These are phyloP conservation scores for Lacerta viridis DNA, from an alignment of 2,797 vertebrate species.

Conservation along the genomic window DNA sequence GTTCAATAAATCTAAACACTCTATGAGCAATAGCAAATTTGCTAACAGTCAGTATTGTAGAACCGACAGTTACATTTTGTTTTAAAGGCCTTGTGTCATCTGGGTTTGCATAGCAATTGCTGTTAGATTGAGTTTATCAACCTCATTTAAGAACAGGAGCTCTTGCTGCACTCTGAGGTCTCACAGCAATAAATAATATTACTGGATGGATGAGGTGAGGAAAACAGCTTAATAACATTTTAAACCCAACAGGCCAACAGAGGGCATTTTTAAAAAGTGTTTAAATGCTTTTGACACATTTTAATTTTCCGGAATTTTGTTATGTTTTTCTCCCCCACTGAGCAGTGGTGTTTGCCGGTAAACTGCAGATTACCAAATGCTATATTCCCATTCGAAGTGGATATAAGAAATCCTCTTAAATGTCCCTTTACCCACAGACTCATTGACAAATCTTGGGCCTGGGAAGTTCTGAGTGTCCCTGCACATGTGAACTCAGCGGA, in stretches of 20 bases:
- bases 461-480: not conserved
- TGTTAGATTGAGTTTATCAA: conserved; percentile 24
- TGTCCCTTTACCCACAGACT: not conserved
- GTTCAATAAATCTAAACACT: not conserved
- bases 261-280: not conserved
- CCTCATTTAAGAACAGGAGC: conserved; percentile 10
- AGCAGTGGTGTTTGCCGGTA: not conserved
- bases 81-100: not conserved
- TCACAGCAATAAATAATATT: conserved; percentile 6
- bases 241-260: not conserved
- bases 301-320: not conserved
- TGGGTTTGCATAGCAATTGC: not conserved
- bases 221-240: conserved; percentile 11
- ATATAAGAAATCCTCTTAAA: not conserved
- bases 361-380: not conserved
- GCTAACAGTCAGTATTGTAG: not conserved
- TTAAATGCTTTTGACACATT: not conserved
- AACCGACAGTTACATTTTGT: conserved; percentile 17
- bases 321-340: too few species aligned
- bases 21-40: not conserved
- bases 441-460: not conserved
- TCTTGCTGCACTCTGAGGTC: not conserved
- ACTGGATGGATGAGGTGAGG: not conserved
- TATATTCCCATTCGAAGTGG: not conserved
- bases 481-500: not conserved